phyloP scores from a whole-genome alignment of 1,140 invertebrate genomes.

The Trinorchestia longiramus region DNA sequence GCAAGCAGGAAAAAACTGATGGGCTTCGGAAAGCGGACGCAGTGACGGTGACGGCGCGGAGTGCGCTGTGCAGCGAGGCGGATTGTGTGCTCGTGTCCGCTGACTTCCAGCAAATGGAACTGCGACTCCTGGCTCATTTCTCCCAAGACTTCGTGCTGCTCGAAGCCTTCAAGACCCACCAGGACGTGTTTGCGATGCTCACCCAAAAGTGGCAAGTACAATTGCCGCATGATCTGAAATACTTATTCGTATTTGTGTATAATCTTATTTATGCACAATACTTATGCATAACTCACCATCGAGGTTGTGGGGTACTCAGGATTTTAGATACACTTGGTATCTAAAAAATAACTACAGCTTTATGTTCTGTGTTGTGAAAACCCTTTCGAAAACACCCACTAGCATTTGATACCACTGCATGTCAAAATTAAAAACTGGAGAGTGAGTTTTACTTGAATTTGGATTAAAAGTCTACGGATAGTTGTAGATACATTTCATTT shows the following conservation, averaged over 20 bases:
- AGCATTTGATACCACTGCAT: too few species aligned
- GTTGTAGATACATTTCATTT: too few species aligned
- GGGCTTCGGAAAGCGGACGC: neutral
- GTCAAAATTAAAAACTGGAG: too few species aligned
- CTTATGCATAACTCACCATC: too few species aligned
- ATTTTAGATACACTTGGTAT: too few species aligned
- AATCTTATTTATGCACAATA: too few species aligned
- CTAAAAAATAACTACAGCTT: too few species aligned
- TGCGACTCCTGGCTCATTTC: constrained; percentile 74
- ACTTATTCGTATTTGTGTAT: neutral
- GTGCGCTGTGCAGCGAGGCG: constrained; percentile 69
- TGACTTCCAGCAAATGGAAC: constrained; percentile 76
- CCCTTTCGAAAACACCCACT: too few species aligned
- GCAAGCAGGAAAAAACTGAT: neutral
- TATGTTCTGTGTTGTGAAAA: too few species aligned
- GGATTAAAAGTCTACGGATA: too few species aligned
- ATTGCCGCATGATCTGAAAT: neutral
- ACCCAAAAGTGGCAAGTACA: neutral
- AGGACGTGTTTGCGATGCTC: constrained; percentile 16
- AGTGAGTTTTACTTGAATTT: too few species aligned
- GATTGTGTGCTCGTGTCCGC: constrained; percentile 71
- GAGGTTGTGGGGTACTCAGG: too few species aligned
- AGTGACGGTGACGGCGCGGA: constrained; percentile 65
- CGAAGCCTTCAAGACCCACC: constrained; percentile 68
- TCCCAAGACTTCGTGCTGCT: constrained; percentile 72